These are phyloP conservation scores for Porites cylindrica DNA, from an alignment of 92 coral and sea anemone genomes.

Conservation along the genomic window DNA sequence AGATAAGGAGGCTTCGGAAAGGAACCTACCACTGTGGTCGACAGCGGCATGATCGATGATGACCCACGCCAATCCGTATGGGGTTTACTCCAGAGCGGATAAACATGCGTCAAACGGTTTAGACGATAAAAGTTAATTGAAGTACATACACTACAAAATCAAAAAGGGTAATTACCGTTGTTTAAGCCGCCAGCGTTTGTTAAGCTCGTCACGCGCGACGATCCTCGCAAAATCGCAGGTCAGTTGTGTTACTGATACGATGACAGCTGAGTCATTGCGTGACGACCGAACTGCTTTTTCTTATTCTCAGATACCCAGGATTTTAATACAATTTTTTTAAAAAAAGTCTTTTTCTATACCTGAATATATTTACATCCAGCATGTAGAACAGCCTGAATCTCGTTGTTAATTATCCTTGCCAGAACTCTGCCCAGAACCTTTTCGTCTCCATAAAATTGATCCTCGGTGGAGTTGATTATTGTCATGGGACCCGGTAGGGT, in stretches of 20 bases:
- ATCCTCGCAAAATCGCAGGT: too few relatives aligned
- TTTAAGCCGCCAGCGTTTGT: too few relatives aligned
- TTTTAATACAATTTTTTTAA: too few relatives aligned
- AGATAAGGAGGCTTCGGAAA: conserved; percentile 89
- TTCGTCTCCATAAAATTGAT: conserved; percentile 75
- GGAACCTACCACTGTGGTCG: conserved; percentile 87
- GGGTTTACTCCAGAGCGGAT: neutral
- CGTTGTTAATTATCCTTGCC: conserved; percentile 70
- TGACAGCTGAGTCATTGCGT: too few relatives aligned
- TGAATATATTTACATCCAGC: conserved; percentile 90
- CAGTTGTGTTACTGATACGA: too few relatives aligned
- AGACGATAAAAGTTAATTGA: too few relatives aligned
- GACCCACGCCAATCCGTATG: neutral
- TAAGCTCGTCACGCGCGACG: too few relatives aligned
- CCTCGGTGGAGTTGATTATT: conserved; percentile 75
- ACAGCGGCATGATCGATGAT: conserved; percentile 59
- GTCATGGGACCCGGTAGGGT: conserved; percentile 93
- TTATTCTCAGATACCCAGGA: too few relatives aligned
- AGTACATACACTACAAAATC: too few relatives aligned
- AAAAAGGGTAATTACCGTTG: too few relatives aligned
- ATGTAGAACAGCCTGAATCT: conserved; percentile 71
- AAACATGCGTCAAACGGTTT: too few relatives aligned
- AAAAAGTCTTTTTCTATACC: conserved; percentile 31
- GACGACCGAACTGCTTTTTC: too few relatives aligned
- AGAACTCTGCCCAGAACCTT: conserved; percentile 58